Base-by-base conservation (phyloP, 1,140 invertebrate species). In the Pseudomyrmex flavicornis region DNA sequence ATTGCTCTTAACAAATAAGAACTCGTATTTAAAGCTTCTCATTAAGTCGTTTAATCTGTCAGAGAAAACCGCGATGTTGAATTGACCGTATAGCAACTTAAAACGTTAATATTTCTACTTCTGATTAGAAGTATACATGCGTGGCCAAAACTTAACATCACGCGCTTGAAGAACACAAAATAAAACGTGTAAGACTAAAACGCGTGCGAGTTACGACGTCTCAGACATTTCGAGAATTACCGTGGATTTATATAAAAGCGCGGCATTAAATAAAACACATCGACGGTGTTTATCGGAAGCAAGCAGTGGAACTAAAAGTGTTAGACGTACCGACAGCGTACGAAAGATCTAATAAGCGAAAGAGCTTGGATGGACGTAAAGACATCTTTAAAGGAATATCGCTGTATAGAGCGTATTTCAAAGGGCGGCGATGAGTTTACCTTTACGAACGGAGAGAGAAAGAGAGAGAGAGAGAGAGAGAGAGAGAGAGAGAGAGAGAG, bases 361-460 rank as follows among this genome's bases (percentile, higher is more conserved):
- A 80, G 20, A 79, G 46, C 65, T 79, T 54, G 76, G 56, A 79
- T 46, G 62, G 76, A 80, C 54, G 76, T 80, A 69, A 80, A 80
- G 56, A 80, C 54, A 22, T 72, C 76, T 72, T 70, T 80, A 80
- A 80, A 70, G 76, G 66, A 80, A 72, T 80, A 80, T 70, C 76
- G 20, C 22, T 7, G 44, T 50, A 35, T 35, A 22, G 76, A 80
- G 56, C 66, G 66, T 59, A 69, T 79, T 79, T 80, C 76, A 80
- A 80, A 80, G 66, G 69, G 72, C 15, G 54, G 44, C 66, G 12
- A 70, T 72, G 54, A 80, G 68, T 72, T 80, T 80, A 80, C n/a
- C 44, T 70, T 69, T 12, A 46, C 65, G 20, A 69, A 46, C 10
- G 35, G 35, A 35, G 35, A 35, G 8, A 80, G 54, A 35, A 5